Evolutionary conservation across 92 coral and sea anemone genomes (phyloP), one percentile per base, ranked within the genome.

Genomic region (Blastomussa wellsi): DNA sequence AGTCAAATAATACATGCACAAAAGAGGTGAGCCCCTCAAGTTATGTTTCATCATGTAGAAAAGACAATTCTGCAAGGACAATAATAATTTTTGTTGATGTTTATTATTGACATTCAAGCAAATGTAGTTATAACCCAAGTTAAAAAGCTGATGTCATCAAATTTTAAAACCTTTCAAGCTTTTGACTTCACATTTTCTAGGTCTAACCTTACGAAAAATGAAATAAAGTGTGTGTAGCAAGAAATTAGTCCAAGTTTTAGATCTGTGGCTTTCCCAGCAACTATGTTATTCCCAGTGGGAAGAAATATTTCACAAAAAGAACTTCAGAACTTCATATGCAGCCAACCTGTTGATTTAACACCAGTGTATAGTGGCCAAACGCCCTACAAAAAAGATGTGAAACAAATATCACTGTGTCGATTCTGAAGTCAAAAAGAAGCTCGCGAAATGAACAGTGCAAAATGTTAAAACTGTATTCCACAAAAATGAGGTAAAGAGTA

Each of bases 21-120:
- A 28, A 66, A 53, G 79, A 71, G 86, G 79, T 36, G 71, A 82
- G 86, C 86, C 79, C 86, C 79, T 71, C 78, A 13, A 37, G 24
- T 72, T 24, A 35, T 12, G 2, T 11, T 6, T 48, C 7, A 2
- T n/a, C 17, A 28, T 33, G 24, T 19, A 69, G 85, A 81, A 49
- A 20, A 24, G 35, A 81, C 24, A 68, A 7, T 31, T 77, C 81
- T 79, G 1, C 74, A 64, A 39, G 60, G 59, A 3, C 19, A 64
- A 14, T 64, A 69, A 7, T 70, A 7, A 70, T 26, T 60, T 5
- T 60, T 1, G 13, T 26, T 62, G 68, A 16, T 11, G 24, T 9
- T 8, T 35, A 62, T 28, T 62, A 26, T 62, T 9, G 68, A 5
- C 31, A n/a, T n/a, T n/a, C n/a, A 29, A 28, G 33, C 68, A 62